Evolutionary conservation across 37 sponge, comb jelly and placozoan species (phyloP).

Genomic region (Oopsacas minuta): DNA sequence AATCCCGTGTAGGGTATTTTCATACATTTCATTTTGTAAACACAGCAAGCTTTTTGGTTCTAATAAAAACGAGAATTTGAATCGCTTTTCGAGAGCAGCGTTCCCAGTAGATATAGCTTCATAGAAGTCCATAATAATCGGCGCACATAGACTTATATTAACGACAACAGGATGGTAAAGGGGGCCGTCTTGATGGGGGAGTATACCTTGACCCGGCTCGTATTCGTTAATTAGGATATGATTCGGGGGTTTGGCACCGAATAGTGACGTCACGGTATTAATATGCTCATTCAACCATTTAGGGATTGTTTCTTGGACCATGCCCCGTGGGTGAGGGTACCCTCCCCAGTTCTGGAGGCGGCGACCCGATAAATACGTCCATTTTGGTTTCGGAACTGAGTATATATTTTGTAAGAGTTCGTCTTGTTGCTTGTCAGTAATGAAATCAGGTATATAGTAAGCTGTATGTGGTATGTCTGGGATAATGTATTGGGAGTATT

Average conservation of each 20-base stretch:
- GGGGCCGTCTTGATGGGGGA: conserved; percentile 96
- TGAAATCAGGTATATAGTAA: conserved; percentile 75
- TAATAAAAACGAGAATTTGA: conserved; percentile 63
- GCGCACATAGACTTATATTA: conserved; percentile 83
- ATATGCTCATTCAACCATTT: conserved; percentile 63
- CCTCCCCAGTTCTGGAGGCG: conserved; percentile 95
- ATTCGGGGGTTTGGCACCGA: conserved; percentile 51
- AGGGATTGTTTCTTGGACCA: conserved; percentile 37
- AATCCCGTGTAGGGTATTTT: conserved; percentile 66
- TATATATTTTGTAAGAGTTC: conserved; percentile 54
- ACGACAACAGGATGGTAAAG: conserved; percentile 72
- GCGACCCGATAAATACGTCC: conserved; percentile 71
- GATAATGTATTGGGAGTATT: not conserved
- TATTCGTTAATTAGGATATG: conserved; percentile 96
- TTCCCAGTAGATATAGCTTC: conserved; percentile 17
- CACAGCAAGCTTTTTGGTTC: conserved; percentile 86
- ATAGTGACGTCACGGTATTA: conserved; percentile 38
- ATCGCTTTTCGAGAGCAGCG: conserved; percentile 34
- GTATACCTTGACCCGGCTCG: conserved; percentile 86
- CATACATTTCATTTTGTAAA: conserved; percentile 70
- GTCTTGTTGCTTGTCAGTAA: conserved; percentile 53
- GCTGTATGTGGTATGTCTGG: conserved; percentile 43
- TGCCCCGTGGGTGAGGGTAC: conserved; percentile 39
- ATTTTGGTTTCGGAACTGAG: conserved; percentile 71
- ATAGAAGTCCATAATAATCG: conserved; percentile 72